Evolutionary conservation across 2,113 vertebrate genomes (phyloP), one percentile per base, ranked within the genome.

Genomic region (Bubalus kerabau): DNA sequence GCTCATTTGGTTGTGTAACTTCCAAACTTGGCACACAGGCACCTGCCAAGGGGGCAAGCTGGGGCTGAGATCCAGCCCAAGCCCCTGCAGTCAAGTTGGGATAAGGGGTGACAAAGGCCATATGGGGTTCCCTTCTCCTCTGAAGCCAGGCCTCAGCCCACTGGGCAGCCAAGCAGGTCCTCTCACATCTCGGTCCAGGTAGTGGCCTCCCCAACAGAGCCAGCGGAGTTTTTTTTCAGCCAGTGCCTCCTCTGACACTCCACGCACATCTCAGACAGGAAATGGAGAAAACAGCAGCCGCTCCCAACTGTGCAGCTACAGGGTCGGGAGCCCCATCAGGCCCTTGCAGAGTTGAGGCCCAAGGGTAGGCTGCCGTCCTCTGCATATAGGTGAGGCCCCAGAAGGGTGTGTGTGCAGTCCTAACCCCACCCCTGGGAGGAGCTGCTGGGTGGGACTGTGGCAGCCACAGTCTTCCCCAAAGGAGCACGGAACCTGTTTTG

Each of bases 371-470:
- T 82, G 91, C 48, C 21, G 7, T 40, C 83, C 54, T 95, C 54
- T 5, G 88, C 81, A 32, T 11, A 71, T n/a, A 96, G 94, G 67
- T 78, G 81, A 97, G 95, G 93, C 83, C 82, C 89, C 56, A 32
- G 40, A 56, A 90, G 40, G 88, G 67, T 50, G 28, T 74, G 40
- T 76, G 71, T 94, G 88, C 67, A 60, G 28, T 36, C 28, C 92
- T 62, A 46, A 90, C 67, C 67, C 91, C 95, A 93, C 97, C 97
- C 95, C 91, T 64, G 96, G 97, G 96, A 97, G 96, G 96, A 95
- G 83, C 95, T 74, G 91, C 93, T 93, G 91, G 95, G 93, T 97
- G 94, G 71, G 95, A 91, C 92, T 40, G 82, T n/a, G 74, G 85
- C 62, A 93, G 82, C 59, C 71, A 15, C 50, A 96, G 57, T 87